A percentile compares a stretch with the other conserved stretches of the same genome.
Evolutionary conservation across 1,140 invertebrate genomes (phyloP).

Genomic region (Brachionus paranguensis): DNA sequence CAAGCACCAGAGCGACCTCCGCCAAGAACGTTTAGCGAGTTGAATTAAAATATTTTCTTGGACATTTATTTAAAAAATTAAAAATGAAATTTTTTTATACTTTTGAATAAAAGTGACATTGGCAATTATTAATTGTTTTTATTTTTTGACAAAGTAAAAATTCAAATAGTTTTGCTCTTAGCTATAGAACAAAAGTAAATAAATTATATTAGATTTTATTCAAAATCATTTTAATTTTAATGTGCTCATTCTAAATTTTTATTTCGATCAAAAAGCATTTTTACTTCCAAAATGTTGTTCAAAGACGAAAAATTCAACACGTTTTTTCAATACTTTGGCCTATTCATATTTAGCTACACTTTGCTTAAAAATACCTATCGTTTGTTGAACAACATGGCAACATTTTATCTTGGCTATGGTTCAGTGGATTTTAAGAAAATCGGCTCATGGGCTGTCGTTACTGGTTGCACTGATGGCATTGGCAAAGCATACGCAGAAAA

Average conservation of each 20-base stretch:
- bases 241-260: background rate
- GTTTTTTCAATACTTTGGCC: slow-evolving; percentile 34
- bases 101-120: background rate
- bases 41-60: background rate
- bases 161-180: background rate
- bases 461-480: slow-evolving; percentile 83
- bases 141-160: background rate
- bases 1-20: slow-evolving; percentile 19
- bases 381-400: slow-evolving; percentile 7
- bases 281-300: slow-evolving; percentile 18
- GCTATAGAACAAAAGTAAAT: background rate
- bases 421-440: slow-evolving; percentile 1
- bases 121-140: background rate
- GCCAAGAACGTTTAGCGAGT: background rate
- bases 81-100: background rate
- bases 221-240: background rate
- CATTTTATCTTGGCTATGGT: slow-evolving; percentile 24
- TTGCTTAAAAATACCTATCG: background rate
- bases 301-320: slow-evolving; percentile 29
- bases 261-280: background rate
- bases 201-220: background rate
- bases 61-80: background rate
- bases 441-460: slow-evolving; percentile 64
- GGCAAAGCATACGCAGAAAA: slow-evolving; percentile 79
- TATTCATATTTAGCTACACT: slow-evolving; percentile 5